phyloP scores from a whole-genome alignment of 2,113 vertebrate genomes.

The Ivindomyrus marchei region DNA sequence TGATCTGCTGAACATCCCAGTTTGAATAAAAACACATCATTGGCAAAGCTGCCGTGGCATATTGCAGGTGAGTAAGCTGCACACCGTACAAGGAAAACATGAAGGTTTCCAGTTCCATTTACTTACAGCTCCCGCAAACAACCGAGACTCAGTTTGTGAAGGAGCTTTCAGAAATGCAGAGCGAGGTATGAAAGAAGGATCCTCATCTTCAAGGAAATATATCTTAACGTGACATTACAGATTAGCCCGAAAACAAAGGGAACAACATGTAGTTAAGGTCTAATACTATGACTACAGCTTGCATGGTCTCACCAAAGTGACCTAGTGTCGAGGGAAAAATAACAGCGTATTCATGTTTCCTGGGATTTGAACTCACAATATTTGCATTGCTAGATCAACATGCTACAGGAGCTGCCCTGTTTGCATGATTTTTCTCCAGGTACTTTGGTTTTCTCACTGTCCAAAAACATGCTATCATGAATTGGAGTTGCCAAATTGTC shows the following conservation, averaged over 20 bases:
- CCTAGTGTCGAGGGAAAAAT: too few relatives aligned
- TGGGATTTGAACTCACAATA: too few relatives aligned
- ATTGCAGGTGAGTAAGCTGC: not conserved
- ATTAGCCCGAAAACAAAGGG: too few relatives aligned
- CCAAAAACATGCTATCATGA: not conserved
- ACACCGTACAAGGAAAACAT: not conserved
- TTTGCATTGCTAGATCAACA: not conserved
- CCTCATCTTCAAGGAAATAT: not conserved
- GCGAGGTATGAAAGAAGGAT: conserved; percentile 41
- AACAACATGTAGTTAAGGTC: too few relatives aligned
- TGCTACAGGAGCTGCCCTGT: not conserved
- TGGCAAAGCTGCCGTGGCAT: not conserved
- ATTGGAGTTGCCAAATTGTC: not conserved
- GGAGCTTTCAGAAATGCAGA: conserved; percentile 29
- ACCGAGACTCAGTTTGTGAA: conserved; percentile 31
- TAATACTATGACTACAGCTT: too few relatives aligned
- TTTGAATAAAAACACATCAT: not conserved
- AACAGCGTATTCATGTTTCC: too few relatives aligned
- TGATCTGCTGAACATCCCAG: not conserved
- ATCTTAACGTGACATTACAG: not conserved
- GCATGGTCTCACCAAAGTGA: too few relatives aligned
- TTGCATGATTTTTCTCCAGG: too few relatives aligned
- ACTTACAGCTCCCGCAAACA: conserved; percentile 4
- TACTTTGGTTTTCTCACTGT: not conserved
- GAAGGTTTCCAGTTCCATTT: not conserved